Evolutionary conservation across 2,797 vertebrate genomes (phyloP).

Genomic region (Protonibea diacanthus): DNA sequence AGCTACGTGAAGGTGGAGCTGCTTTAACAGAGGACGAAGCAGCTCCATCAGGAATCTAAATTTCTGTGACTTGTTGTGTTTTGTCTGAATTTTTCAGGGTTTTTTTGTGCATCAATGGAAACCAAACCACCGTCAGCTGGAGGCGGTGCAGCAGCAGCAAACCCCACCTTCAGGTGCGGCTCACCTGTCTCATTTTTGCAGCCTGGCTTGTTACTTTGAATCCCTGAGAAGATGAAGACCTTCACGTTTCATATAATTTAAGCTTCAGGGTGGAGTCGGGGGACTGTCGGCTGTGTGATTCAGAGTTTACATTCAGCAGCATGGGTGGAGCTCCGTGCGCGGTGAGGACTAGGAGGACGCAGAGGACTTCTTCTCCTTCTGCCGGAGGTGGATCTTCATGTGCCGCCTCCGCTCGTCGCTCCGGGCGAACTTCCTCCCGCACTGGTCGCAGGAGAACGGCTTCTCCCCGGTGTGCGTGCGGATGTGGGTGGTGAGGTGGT

Average conservation of each 20-base stretch:
- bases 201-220: conserved; percentile 24
- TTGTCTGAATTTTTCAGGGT: too few species aligned
- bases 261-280: neutral
- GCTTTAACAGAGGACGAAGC: neutral
- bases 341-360: conserved; percentile 57
- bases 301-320: conserved; percentile 28
- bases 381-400: conserved; percentile 92
- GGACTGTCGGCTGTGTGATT: neutral
- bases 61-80: too few species aligned
- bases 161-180: neutral
- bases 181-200: neutral
- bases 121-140: neutral
- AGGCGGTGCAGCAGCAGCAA: neutral
- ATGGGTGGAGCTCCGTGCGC: neutral
- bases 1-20: neutral
- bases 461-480: conserved; percentile 95
- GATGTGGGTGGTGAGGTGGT: conserved; percentile 94
- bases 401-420: conserved; percentile 92
- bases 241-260: neutral
- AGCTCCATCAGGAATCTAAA: neutral
- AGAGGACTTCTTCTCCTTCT: conserved; percentile 85
- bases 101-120: neutral
- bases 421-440: conserved; percentile 91
- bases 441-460: conserved; percentile 92
- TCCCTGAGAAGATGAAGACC: conserved; percentile 62